Conservation (phyloP, 2,797 vertebrate genomes). For the Schizothorax lantsangensis region DNA sequence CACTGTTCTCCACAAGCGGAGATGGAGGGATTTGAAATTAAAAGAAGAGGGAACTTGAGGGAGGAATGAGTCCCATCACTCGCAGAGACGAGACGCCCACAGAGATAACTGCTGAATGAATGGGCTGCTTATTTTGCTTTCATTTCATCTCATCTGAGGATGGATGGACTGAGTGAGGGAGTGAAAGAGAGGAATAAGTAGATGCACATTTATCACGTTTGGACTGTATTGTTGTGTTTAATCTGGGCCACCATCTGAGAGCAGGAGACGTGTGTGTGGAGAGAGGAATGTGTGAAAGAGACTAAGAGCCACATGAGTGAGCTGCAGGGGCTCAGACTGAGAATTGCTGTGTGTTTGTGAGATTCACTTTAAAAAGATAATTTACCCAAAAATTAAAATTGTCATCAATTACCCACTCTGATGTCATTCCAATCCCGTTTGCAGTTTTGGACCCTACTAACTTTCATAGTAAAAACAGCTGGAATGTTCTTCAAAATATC, state of each 20-base stretch:
- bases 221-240: constrained; percentile 97
- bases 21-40: constrained; percentile 58
- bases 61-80: constrained; percentile 61
- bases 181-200: constrained; percentile 76
- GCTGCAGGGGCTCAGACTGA: constrained; percentile 87
- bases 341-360: constrained; percentile 65
- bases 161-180: constrained; percentile 72
- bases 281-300: constrained; percentile 75
- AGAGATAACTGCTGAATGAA: constrained; percentile 76
- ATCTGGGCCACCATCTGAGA: constrained; percentile 99
- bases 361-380: background rate
- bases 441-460: background rate
- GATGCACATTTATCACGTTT: constrained; percentile 97
- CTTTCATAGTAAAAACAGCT: background rate
- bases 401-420: background rate
- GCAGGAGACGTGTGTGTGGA: constrained; percentile 70
- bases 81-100: constrained; percentile 74
- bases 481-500: background rate
- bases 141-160: constrained; percentile 53
- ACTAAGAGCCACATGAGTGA: constrained; percentile 88
- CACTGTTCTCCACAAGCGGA: constrained; percentile 47
- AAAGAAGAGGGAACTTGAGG: constrained; percentile 66
- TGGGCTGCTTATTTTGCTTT: constrained; percentile 77
- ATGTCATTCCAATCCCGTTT: background rate
- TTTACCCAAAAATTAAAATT: background rate